phyloP scores from a whole-genome alignment of 2,797 vertebrate genomes.

The Pipistrellus nathusii region DNA sequence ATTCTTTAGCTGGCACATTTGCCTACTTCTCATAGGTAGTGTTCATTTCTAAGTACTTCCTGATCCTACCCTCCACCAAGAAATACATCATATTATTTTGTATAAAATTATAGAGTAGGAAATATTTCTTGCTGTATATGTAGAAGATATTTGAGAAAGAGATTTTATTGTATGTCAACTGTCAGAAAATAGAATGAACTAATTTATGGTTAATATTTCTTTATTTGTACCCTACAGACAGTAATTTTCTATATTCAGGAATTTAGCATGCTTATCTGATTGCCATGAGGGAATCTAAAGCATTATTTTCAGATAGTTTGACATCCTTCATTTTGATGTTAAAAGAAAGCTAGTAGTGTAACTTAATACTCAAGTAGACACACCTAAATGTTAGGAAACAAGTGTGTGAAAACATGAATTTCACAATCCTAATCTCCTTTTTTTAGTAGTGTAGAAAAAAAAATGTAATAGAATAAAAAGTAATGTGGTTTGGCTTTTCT shows the following conservation, averaged over 20 bases:
- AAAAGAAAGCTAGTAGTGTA: not conserved
- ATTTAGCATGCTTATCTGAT: slow-evolving; percentile 12
- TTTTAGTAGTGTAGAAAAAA: not conserved
- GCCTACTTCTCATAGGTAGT: not conserved
- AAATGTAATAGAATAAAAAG: not conserved
- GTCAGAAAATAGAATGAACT: not conserved
- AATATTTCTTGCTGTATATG: not conserved
- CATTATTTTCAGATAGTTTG: not conserved
- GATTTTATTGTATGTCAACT: not conserved
- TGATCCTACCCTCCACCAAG: not conserved
- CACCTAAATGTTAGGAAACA: not conserved
- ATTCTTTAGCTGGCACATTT: slow-evolving; percentile 16
- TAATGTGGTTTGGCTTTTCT: not conserved
- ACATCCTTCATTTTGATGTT: not conserved
- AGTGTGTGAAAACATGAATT: not conserved
- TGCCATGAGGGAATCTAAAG: not conserved
- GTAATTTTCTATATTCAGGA: not conserved
- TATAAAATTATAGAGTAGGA: not conserved
- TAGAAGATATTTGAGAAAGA: not conserved
- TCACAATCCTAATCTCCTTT: not conserved
- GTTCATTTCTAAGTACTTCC: not conserved
- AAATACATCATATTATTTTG: slow-evolving; percentile 19
- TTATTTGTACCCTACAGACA: not conserved
- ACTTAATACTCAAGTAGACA: not conserved
- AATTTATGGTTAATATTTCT: not conserved